Evolutionary conservation across 2,113 vertebrate species (phyloP), one percentile per base, ranked within the genome.

Genomic region (Ibidorhyncha struthersii): DNA sequence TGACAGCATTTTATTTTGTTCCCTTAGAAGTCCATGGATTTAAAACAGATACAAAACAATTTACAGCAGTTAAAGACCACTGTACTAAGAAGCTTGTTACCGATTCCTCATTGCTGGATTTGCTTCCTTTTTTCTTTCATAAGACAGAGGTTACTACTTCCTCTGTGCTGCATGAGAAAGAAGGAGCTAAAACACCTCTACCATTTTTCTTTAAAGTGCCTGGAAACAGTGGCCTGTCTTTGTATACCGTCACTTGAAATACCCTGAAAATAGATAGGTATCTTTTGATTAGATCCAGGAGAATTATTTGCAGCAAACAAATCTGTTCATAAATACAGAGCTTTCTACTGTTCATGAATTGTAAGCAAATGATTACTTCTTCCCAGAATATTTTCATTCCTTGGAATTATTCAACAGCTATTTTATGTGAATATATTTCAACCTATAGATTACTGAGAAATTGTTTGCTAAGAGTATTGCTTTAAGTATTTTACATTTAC

Each of bases 391-490:
- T 79, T 80, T 88, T 53, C 0, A 59, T 88, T 90, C 25, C 29
- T 47, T 70, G n/a, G 29, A 95, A 95, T 81, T 83, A 83, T 74
- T 94, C 32, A 93, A 40, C 29, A 81, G 50, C 6, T 59, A 23
- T 45, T 88, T 88, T 47, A 59, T 81, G 8, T 36, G 15, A 81
- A 70, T 58, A 6, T 58, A 86, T 83, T 92, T 92, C 34, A 83
- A 34, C 8, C 6, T 82, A 58, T 14, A 76, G 3, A 76, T 90
- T 90, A 86, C 45, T 36, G 59, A 86, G 29, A 91, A 93, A 66
- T 13, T 73, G 30, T 69, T 92, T 85, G 14, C 17, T 78, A 72
- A 53, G 47, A 34, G 26, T 52, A 69, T 70, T 80, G 38, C 38
- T 78, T 93, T 56, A 89, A 50, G 26, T 81, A 65, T 32, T 82